Percentiles rank a stretch among this genome's conserved stretches.
Conservation (phyloP, 2,888 invertebrate species). For the Cremastinae sp. region DNA sequence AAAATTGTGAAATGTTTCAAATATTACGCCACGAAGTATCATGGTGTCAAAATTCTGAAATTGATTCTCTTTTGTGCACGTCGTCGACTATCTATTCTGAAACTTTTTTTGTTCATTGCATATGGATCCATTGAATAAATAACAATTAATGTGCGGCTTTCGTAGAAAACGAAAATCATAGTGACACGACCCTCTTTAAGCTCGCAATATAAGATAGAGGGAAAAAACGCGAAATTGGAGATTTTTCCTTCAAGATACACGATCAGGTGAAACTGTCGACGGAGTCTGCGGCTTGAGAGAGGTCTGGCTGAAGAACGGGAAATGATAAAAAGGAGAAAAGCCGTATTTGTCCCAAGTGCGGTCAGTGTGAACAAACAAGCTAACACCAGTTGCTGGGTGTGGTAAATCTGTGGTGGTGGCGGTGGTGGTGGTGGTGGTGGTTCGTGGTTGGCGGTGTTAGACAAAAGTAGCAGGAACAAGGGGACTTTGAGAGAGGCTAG, state of each 20-base stretch:
- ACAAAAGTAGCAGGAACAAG: slow-evolving; percentile 30
- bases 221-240: slow-evolving; percentile 37
- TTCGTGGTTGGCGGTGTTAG: slow-evolving; percentile 34
- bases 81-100: too few relatives aligned
- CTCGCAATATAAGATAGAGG: slow-evolving; percentile 1
- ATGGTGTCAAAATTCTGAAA: too few relatives aligned
- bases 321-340: slow-evolving; percentile 62
- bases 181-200: too few relatives aligned
- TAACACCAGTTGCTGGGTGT: slow-evolving; percentile 77
- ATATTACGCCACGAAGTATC: too few relatives aligned
- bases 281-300: background rate
- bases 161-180: too few relatives aligned
- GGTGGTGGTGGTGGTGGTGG: slow-evolving; percentile 55
- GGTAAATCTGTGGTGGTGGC: slow-evolving; percentile 60
- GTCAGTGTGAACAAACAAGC: slow-evolving; percentile 78
- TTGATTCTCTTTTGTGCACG: too few relatives aligned
- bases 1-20: too few relatives aligned
- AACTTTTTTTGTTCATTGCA: too few relatives aligned
- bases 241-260: slow-evolving; percentile 34
- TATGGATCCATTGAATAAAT: too few relatives aligned
- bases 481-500: slow-evolving; percentile 61
- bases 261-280: slow-evolving; percentile 53
- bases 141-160: too few relatives aligned
- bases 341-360: slow-evolving; percentile 77
- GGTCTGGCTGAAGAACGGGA: too few relatives aligned